Percentiles rank a stretch among this genome's conserved stretches.
Conservation (phyloP, 2,113 vertebrate genomes). For the Nasalis larvatus region DNA sequence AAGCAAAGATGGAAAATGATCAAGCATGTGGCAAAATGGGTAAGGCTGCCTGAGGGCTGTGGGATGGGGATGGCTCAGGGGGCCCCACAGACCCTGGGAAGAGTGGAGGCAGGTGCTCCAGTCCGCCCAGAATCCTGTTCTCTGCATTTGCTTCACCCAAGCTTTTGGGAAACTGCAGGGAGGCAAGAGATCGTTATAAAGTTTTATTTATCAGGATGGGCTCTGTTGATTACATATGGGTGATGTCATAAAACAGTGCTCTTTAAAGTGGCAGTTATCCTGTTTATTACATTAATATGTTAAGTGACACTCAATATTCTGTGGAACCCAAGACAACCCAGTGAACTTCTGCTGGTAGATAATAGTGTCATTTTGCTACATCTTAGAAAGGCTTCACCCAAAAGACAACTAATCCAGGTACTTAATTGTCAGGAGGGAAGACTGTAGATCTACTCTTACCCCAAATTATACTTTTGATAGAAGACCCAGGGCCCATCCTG, state of each 20-base stretch:
- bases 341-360: background rate
- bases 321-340: background rate
- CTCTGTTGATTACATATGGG: background rate
- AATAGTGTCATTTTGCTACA: background rate
- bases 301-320: background rate
- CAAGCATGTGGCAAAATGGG: background rate
- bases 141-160: background rate
- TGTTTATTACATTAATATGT: background rate
- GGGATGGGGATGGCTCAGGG: background rate
- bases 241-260: background rate
- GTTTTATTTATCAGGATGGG: background rate
- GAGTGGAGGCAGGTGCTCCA: background rate
- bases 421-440: background rate
- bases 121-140: background rate
- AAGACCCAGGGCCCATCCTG: background rate
- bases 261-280: background rate
- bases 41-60: background rate
- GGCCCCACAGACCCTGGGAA: background rate
- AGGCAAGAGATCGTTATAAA: background rate
- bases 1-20: background rate
- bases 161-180: background rate
- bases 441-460: background rate
- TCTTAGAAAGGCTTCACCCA: background rate
- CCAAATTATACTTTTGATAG: background rate
- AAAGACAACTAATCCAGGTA: background rate